phyloP scores from a whole-genome alignment of 2,888 invertebrate genomes.

The Drosophila rellima region DNA sequence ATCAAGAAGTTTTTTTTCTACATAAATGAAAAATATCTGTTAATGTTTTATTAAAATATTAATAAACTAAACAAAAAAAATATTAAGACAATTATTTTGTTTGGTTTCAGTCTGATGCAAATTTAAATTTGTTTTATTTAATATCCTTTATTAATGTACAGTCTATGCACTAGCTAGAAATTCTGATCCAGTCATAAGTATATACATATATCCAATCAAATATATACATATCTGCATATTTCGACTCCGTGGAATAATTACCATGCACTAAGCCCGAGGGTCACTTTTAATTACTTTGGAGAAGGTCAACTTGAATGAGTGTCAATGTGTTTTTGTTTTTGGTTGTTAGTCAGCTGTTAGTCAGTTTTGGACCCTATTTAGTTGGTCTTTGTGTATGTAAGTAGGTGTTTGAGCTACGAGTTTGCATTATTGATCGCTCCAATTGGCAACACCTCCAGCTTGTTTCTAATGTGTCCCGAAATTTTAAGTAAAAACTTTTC shows the following conservation, averaged over 20 bases:
- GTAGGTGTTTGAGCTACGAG: slow-evolving; percentile 4
- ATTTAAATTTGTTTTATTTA: no score
- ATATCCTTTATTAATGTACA: not conserved
- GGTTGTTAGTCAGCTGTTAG: slow-evolving; percentile 29
- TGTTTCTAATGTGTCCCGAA: slow-evolving; percentile 51
- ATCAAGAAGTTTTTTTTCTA: no score
- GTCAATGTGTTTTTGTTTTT: slow-evolving; percentile 58
- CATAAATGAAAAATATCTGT: no score
- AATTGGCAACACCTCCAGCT: slow-evolving; percentile 40
- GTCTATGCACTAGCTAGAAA: not conserved
- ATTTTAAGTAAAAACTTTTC: slow-evolving; percentile 70
- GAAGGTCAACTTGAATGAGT: slow-evolving; percentile 83
- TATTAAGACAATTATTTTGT: no score
- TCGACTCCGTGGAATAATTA: slow-evolving; percentile 76
- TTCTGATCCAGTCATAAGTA: not conserved
- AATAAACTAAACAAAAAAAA: no score
- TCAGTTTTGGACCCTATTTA: slow-evolving; percentile 25
- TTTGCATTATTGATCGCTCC: slow-evolving; percentile 64
- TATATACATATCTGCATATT: slow-evolving; percentile 3
- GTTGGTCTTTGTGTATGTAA: not conserved
- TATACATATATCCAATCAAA: not conserved
- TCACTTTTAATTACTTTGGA: slow-evolving; percentile 84
- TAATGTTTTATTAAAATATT: no score
- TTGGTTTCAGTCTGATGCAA: no score
- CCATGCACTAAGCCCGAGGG: slow-evolving; percentile 81